phyloP scores from a whole-genome alignment of 2,888 invertebrate genomes.

The Gerris lacustris region DNA sequence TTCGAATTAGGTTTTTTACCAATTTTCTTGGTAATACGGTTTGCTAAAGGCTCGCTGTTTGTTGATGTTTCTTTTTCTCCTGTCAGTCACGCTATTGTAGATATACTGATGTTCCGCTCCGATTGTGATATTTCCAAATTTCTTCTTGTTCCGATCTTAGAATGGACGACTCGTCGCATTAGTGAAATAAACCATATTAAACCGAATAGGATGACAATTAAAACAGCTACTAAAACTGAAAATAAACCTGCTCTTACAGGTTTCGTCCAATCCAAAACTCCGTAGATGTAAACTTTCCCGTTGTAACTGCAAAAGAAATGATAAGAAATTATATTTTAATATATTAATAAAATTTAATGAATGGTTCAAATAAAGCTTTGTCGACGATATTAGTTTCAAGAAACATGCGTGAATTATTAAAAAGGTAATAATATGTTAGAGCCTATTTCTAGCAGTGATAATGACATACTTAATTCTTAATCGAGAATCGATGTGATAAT shows the following conservation, averaged over 20 bases:
- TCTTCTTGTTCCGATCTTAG: background rate
- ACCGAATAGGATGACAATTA: background rate
- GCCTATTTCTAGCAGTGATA: too few relatives aligned
- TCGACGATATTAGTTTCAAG: too few relatives aligned
- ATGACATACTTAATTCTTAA: too few relatives aligned
- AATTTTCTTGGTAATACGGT: too few relatives aligned
- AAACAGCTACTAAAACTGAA: background rate
- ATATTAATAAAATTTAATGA: too few relatives aligned
- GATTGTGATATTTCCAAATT: background rate
- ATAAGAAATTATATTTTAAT: too few relatives aligned
- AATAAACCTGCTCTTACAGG: background rate
- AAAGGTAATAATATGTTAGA: too few relatives aligned
- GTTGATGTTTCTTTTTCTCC: background rate
- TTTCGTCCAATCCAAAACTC: background rate
- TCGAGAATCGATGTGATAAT: too few relatives aligned
- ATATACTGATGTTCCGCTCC: background rate
- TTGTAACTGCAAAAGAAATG: background rate
- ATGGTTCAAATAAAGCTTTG: too few relatives aligned
- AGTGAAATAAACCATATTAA: background rate
- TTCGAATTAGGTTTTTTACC: too few relatives aligned
- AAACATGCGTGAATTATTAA: too few relatives aligned
- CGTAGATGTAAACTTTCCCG: background rate
- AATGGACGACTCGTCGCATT: background rate
- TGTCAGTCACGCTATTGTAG: background rate
- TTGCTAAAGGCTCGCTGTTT: too few relatives aligned